Conservation (phyloP, 2,888 invertebrate genomes). For the Xanthia icteritia region DNA sequence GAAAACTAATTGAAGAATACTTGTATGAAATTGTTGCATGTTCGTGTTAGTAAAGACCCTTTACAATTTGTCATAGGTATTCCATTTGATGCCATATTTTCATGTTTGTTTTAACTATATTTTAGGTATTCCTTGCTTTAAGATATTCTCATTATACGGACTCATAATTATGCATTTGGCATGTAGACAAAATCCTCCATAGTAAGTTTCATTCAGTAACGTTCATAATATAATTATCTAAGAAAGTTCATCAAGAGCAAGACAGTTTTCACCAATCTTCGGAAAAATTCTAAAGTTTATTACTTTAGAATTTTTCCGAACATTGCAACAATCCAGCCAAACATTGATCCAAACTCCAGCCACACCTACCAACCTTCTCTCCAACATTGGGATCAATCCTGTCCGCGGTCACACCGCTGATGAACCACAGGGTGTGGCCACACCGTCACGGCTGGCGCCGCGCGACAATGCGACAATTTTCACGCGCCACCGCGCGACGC, state of each 20-base stretch:
- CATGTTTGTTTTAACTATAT: background rate
- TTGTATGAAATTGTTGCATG: background rate
- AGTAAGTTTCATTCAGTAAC: background rate
- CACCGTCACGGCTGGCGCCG: slow-evolving; percentile 74
- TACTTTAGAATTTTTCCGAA: background rate
- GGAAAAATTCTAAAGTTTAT: too few relatives aligned
- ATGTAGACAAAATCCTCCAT: background rate
- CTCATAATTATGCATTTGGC: background rate
- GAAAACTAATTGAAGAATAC: slow-evolving; percentile 28
- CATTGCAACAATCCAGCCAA: background rate
- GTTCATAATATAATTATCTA: background rate
- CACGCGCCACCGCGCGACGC: slow-evolving; percentile 73
- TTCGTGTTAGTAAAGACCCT: slow-evolving; percentile 8
- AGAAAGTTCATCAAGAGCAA: background rate
- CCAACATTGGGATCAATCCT: slow-evolving; percentile 38
- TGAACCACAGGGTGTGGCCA: slow-evolving; percentile 75
- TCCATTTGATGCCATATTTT: background rate
- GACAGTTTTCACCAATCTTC: background rate
- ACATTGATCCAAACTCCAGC: slow-evolving; percentile 16
- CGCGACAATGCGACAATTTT: slow-evolving; percentile 76
- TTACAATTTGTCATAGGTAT: background rate
- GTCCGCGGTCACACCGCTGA: slow-evolving; percentile 58
- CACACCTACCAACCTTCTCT: slow-evolving; percentile 10
- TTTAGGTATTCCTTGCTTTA: background rate
- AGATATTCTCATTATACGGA: background rate